Evolutionary conservation across 2,888 invertebrate genomes (phyloP), one percentile per base, ranked within the genome.

Genomic region (Poecilobothrus nobilitatus): DNA sequence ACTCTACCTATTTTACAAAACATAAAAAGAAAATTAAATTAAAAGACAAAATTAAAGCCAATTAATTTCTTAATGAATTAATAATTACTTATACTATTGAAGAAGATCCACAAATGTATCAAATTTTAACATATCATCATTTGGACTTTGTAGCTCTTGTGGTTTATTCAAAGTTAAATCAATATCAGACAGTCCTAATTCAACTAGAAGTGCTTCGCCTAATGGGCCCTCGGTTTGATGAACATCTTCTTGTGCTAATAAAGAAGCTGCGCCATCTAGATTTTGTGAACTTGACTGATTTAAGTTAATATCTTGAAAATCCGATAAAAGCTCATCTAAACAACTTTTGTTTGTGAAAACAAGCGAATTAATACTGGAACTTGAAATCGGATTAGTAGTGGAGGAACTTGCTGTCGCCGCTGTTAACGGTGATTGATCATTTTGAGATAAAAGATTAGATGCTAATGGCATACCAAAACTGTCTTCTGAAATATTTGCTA

Each of bases 101-200:
- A 65, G 18, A 7, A 65, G 37, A 65, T 65, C 65, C 3, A 53
- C 53, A n/a, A 37, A 34, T 34, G 15, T 20, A 37, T 33, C 33
- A 65, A 34, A 34, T 33, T 65, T 37, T 10, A 53, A n/a, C 53
- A 53, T 53, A 53, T 53, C 53, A 4, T 53, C n/a, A 6, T 33
- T 37, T 10, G 4, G 20, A 21, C 20, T 15, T 63, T 10, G 6
- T 27, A 27, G 3, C 8, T 6, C 8, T 12, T 21, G 22, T 21
- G 21, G 5, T n/a, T 53, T n/a, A 53, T 18, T 53, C 20, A 37
- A 20, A 7, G 37, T 72, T 22, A 82, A 73, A 72, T 82, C 81
- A 1, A 85, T 82, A 70, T 86, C 87, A 1, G 83, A 84, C 37
- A 87, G 74, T 0, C 87, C 87, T 12, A 87, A 76, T 74, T 87